Conservation (phyloP, 2,797 vertebrate genomes). For the Mallotus villosus region DNA sequence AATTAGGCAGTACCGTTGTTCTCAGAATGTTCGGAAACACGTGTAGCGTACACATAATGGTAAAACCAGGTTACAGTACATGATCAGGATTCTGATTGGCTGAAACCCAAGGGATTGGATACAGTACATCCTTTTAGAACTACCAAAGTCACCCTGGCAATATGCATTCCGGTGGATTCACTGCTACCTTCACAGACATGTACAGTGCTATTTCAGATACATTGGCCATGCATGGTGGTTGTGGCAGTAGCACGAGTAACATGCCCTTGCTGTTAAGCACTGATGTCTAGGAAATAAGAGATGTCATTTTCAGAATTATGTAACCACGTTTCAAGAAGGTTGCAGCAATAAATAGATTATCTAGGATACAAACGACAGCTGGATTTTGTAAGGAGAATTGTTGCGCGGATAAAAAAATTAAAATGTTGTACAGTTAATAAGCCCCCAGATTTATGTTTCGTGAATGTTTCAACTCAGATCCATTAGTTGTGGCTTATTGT, state of each 20-base stretch:
- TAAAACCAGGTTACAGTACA: not conserved
- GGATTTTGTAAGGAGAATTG: not conserved
- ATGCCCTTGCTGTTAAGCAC: not conserved
- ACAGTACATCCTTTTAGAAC: not conserved
- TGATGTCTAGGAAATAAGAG: not conserved
- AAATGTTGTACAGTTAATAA: not conserved
- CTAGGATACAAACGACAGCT: not conserved
- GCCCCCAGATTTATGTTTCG: not conserved
- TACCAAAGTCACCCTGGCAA: no score
- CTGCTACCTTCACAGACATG: no score
- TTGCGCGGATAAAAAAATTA: no score
- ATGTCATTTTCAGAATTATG: not conserved
- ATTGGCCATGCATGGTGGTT: no score
- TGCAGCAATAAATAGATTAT: not conserved
- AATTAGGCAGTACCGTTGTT: constrained; percentile 52
- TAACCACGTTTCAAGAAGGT: not conserved
- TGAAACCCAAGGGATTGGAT: not conserved
- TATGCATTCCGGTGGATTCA: no score
- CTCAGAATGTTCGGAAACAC: constrained; percentile 27
- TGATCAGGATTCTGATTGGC: constrained; percentile 24
- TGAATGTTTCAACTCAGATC: not conserved
- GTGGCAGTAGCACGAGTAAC: not conserved
- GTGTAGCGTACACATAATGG: constrained; percentile 11
- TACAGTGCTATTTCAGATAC: no score
- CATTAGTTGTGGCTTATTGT: not conserved